Conservation (phyloP, 1,140 invertebrate species). For the Gerris buenoi region DNA sequence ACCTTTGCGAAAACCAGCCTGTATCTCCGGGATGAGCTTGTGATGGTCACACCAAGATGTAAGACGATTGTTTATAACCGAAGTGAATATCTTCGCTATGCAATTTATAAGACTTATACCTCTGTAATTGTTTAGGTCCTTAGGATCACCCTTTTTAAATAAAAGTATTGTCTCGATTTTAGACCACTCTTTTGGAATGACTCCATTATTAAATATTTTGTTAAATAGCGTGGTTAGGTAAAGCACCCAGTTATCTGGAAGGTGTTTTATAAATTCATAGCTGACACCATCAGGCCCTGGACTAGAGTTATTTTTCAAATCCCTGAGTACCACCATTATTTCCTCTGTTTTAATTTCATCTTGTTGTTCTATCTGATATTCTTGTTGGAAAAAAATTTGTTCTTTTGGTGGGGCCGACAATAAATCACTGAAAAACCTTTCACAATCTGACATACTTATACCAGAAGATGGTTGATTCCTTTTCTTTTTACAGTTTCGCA, state of each 20-base stretch:
- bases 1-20: not conserved
- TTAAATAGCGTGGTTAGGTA: not conserved
- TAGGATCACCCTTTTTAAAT: not conserved
- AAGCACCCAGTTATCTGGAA: not conserved
- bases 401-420: no score
- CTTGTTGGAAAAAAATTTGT: no score
- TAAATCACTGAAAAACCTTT: no score
- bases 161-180: not conserved
- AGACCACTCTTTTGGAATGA: not conserved
- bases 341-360: no score
- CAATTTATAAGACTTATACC: not conserved
- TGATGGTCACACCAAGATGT: not conserved
- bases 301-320: no score
- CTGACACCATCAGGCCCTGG: not conserved
- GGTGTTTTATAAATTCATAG: not conserved
- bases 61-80: not conserved
- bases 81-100: not conserved
- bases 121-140: not conserved
- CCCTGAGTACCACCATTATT: no score
- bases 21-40: not conserved
- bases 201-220: not conserved
- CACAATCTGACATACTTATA: no score
- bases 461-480: no score
- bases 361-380: no score
- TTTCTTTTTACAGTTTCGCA: no score